A percentile compares a stretch with the other conserved stretches of the same genome.
Evolutionary conservation across 2,888 invertebrate genomes (phyloP).

Genomic region (Chironomus tentans): DNA sequence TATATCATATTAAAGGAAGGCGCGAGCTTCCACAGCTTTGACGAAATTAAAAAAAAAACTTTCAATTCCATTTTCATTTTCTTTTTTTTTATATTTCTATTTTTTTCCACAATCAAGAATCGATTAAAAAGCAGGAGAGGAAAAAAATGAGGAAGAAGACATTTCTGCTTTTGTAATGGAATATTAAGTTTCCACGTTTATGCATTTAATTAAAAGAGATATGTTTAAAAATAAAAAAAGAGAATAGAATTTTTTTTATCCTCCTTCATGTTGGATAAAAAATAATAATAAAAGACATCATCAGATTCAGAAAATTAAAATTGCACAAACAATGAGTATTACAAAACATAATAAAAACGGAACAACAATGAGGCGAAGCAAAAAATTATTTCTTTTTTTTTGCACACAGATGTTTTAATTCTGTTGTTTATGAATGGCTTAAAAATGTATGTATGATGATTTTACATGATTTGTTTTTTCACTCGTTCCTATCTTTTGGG

Average conservation of each 20-base stretch:
- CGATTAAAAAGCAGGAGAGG: not conserved
- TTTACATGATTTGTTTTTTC: not conserved
- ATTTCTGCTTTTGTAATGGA: constrained; percentile 3
- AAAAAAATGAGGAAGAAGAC: not conserved
- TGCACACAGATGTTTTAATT: constrained; percentile 19
- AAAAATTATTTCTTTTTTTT: constrained; percentile 11
- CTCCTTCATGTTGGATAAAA: not conserved
- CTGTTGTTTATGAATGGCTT: constrained; percentile 2
- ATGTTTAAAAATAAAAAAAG: not conserved
- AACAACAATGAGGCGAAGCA: constrained; percentile 23
- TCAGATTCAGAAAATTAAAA: constrained; percentile 22
- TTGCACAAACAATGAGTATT: constrained; percentile 23
- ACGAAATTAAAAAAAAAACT: constrained; percentile 16
- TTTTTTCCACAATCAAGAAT: constrained; percentile 3
- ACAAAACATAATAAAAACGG: constrained; percentile 21
- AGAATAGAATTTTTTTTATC: not conserved
- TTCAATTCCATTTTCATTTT: not conserved
- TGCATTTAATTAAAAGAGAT: constrained; percentile 24
- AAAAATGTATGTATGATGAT: not conserved
- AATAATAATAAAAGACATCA: constrained; percentile 16
- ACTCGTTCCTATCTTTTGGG: not conserved
- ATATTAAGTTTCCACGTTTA: constrained; percentile 27
- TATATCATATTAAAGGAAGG: constrained; percentile 9
- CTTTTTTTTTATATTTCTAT: not conserved
- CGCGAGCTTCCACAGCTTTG: constrained; percentile 1